Percentiles rank a stretch among this genome's conserved stretches.
These are phyloP conservation scores for Drosophila azteca DNA, from an alignment of 1,140 invertebrate species.

Conservation along the genomic window DNA sequence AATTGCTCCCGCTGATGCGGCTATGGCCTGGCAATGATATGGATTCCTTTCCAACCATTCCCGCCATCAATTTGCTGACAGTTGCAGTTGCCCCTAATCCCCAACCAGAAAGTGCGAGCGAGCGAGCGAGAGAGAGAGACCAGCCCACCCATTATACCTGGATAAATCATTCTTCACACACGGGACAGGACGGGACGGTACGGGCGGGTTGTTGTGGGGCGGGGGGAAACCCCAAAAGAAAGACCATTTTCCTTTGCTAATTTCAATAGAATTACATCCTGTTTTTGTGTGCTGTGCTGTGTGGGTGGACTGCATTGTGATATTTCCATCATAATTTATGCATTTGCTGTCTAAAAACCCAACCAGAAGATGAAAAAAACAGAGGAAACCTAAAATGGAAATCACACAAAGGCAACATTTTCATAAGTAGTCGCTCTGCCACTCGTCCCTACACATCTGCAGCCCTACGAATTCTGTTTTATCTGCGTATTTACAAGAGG, in stretches of 20 bases:
- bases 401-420: constrained; percentile 61
- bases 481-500: constrained; percentile 5
- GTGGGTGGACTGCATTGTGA: constrained; percentile 27
- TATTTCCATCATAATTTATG: constrained; percentile 61
- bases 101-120: constrained; percentile 1
- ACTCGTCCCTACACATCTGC: neutral
- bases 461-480: constrained; percentile 31
- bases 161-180: constrained; percentile 50
- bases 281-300: constrained; percentile 9
- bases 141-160: constrained; percentile 21
- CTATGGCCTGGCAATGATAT: constrained; percentile 57
- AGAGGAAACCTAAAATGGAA: constrained; percentile 24
- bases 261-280: constrained; percentile 47
- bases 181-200: no score
- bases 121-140: constrained; percentile 5
- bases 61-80: constrained; percentile 68
- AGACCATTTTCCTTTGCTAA: constrained; percentile 47
- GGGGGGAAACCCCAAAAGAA: constrained; percentile 2
- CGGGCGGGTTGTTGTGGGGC: no score
- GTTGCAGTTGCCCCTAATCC: constrained; percentile 61
- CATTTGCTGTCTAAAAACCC: constrained; percentile 54
- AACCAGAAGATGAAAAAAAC: neutral
- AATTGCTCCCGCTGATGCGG: constrained; percentile 66
- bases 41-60: constrained; percentile 55
- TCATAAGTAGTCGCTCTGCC: constrained; percentile 28